Evolutionary conservation across 2,113 vertebrate genomes (phyloP).

Genomic region (Pygoscelis antarcticus): DNA sequence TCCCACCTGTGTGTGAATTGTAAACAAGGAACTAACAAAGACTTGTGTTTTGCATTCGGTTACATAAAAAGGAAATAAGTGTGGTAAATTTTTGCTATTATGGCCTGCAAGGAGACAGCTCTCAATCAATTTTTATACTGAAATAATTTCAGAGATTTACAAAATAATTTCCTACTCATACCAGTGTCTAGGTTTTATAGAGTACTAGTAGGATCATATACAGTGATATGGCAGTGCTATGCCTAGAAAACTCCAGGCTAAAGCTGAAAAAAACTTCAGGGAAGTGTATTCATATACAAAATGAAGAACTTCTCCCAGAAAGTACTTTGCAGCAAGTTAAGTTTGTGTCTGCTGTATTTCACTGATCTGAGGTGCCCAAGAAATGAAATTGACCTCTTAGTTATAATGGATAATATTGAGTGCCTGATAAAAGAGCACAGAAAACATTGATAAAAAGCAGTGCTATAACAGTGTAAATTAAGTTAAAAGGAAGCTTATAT

Average conservation of each 20-base stretch:
- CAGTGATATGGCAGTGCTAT: neutral
- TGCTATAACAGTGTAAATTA: neutral
- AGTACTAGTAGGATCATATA: neutral
- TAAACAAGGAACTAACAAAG: neutral
- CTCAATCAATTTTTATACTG: neutral
- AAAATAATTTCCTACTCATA: neutral
- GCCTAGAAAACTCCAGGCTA: neutral
- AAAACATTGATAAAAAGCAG: neutral
- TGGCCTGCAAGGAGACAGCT: neutral
- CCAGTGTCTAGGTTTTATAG: neutral
- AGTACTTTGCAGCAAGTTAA: neutral
- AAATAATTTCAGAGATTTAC: neutral
- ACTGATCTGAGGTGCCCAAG: neutral
- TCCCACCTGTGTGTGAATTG: neutral
- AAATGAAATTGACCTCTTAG: neutral
- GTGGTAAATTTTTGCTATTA: neutral
- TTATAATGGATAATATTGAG: neutral
- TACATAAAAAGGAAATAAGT: neutral
- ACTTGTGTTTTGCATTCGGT: neutral
- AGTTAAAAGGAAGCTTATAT: neutral
- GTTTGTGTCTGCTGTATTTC: neutral
- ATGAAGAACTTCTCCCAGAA: neutral
- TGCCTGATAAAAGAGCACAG: neutral
- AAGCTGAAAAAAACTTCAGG: neutral
- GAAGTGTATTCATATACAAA: neutral